phyloP scores from a whole-genome alignment of 2,113 vertebrate genomes.

The Anthoscopus minutus region DNA sequence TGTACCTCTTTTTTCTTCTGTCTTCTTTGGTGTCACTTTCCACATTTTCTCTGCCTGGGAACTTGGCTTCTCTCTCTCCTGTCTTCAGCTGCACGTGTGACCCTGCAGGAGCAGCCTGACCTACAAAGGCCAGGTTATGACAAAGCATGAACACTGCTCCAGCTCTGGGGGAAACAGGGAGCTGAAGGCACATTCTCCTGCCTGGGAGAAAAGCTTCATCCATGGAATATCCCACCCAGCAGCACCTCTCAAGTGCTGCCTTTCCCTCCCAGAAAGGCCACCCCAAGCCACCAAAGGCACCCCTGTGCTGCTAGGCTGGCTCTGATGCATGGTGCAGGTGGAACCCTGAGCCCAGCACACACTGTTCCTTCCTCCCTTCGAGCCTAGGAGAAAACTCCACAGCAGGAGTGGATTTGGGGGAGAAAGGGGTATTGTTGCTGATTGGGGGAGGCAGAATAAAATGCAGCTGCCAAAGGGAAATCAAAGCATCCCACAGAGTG shows the following conservation, averaged over 20 bases:
- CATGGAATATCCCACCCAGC: neutral
- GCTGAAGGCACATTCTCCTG: neutral
- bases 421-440: neutral
- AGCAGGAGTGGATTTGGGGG: neutral
- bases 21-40: constrained; percentile 56
- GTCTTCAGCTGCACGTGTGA: constrained; percentile 89
- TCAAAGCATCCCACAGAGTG: neutral
- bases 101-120: constrained; percentile 84
- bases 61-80: constrained; percentile 82
- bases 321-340: neutral
- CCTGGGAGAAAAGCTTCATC: neutral
- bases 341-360: neutral
- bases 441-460: neutral
- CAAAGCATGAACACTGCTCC: too few relatives aligned
- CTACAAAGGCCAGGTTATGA: too few relatives aligned
- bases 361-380: neutral
- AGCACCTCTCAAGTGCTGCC: neutral
- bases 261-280: neutral
- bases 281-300: accelerated
- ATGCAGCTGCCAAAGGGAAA: neutral
- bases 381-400: neutral
- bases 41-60: constrained; percentile 62
- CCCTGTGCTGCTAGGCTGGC: neutral
- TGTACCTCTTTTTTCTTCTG: constrained; percentile 75
- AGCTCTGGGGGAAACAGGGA: accelerated